Conservation (phyloP, 2,888 invertebrate genomes). For the Parochlus steinenii region DNA sequence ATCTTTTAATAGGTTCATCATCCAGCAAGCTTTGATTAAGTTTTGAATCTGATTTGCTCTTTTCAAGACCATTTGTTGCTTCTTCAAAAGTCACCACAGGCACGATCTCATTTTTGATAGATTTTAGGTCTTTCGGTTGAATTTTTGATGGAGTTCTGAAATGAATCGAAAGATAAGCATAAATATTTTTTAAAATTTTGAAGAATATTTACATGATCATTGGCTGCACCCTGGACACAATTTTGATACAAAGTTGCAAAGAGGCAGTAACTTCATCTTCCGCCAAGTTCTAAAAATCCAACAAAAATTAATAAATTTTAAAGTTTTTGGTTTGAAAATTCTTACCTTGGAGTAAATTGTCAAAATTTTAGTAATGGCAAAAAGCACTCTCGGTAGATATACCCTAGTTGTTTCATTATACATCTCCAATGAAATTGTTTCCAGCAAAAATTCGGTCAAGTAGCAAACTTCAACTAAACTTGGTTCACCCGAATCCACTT, state of each 20-base stretch:
- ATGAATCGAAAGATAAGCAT: constrained; percentile 1
- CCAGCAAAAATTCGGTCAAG: constrained; percentile 56
- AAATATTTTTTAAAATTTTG: constrained; percentile 3
- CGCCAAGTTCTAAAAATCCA: constrained; percentile 19
- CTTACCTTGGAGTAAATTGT: constrained; percentile 34
- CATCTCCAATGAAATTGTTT: constrained; percentile 57
- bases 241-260: constrained; percentile 51
- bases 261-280: constrained; percentile 43
- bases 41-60: constrained; percentile 50
- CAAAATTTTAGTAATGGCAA: constrained; percentile 43
- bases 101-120: constrained; percentile 2
- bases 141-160: background rate
- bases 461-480: constrained; percentile 51
- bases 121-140: constrained; percentile 8
- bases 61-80: constrained; percentile 30
- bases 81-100: constrained; percentile 13
- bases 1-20: constrained; percentile 33
- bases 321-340: no score
- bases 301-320: background rate
- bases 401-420: constrained; percentile 61
- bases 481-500: constrained; percentile 47
- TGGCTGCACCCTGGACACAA: constrained; percentile 59
- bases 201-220: constrained; percentile 29
- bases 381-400: constrained; percentile 58
- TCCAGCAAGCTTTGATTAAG: constrained; percentile 35